Evolutionary conservation across 1,140 invertebrate species (phyloP).

Genomic region (Diplogasteroides magnus): DNA sequence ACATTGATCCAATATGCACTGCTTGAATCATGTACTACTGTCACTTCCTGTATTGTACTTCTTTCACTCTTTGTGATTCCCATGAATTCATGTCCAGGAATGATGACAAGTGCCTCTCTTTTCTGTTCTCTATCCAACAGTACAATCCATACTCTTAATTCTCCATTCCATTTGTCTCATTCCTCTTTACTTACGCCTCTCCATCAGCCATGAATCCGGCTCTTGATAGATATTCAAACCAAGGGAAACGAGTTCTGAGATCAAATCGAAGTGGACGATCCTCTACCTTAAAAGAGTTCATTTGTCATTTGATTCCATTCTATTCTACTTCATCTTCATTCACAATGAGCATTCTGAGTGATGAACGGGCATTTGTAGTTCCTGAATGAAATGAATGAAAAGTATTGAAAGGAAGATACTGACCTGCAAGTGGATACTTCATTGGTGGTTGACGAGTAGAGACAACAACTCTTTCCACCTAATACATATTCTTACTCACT

Average conservation of each 20-base stretch:
- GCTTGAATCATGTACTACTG: background rate
- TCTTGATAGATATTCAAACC: conserved; percentile 86
- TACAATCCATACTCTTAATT: conserved; percentile 78
- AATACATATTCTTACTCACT: background rate
- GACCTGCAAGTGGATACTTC: conserved; percentile 31
- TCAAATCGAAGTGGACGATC: conserved; percentile 70
- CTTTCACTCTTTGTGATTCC: too few species aligned
- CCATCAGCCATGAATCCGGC: conserved; percentile 86
- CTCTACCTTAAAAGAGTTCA: conserved; percentile 10
- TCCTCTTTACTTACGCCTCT: conserved; percentile 66
- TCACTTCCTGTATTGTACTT: background rate
- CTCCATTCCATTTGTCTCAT: conserved; percentile 23
- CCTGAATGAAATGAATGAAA: too few species aligned
- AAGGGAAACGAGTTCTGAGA: conserved; percentile 72
- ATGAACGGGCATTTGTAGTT: conserved; percentile 20
- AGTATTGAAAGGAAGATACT: too few species aligned
- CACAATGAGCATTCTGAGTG: conserved; percentile 21
- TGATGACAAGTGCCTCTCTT: conserved; percentile 65
- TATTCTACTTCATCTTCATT: background rate
- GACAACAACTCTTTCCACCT: background rate
- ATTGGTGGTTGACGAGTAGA: conserved; percentile 13
- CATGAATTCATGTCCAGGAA: conserved; percentile 51
- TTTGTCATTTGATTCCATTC: background rate
- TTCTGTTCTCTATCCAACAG: conserved; percentile 78
- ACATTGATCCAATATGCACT: conserved; percentile 22